Conservation (phyloP, 2,113 vertebrate species). For the Danio rerio region GRCz12tu NC_133180.1:32830501-32831000, state of each 20-base stretch:
- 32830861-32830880: conserved; percentile 57
- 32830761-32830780: conserved; percentile 80
- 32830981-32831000: conserved; percentile 70
- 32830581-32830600: conserved; percentile 79
- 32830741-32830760: conserved; percentile 68
- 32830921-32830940: not conserved
- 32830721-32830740: conserved; percentile 62
- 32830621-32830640: too few species aligned
- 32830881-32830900: conserved; percentile 34
- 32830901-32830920: not conserved
- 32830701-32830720: conserved; percentile 24
- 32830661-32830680: not conserved
- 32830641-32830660: not conserved
- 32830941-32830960: conserved; percentile 7
- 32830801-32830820: conserved; percentile 86
- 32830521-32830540: conserved; percentile 32
- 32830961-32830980: conserved; percentile 58
- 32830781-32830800: conserved; percentile 81
- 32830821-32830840: conserved; percentile 78
- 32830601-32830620: conserved; percentile 63
- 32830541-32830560: conserved; percentile 58
- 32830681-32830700: not conserved
- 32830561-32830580: conserved; percentile 69
- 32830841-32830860: conserved; percentile 69
- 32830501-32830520: conserved; percentile 29